Evolutionary conservation across 2,113 vertebrate genomes (phyloP), one percentile per base, ranked within the genome.

Genomic region (Abramis brama): DNA sequence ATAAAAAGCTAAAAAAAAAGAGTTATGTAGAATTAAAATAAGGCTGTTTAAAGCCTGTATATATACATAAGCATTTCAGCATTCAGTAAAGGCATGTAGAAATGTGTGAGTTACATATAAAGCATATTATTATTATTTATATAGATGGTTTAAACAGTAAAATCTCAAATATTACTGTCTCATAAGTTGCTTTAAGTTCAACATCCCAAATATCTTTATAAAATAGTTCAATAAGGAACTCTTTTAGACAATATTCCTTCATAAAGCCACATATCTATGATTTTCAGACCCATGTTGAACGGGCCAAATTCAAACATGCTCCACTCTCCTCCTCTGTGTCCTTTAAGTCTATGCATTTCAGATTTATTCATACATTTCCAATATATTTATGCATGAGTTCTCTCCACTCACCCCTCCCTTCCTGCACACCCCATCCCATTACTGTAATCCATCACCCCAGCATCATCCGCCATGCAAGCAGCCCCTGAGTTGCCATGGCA

Each of bases 381-480:
- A 89, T 90, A 89, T 90, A 91, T 91, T 91, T 91, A 91, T 90
- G 89, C 89, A 91, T 91, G 89, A 88, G 88, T 83, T 74, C 86
- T n/a, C 79, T 76, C 47, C 85, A 86, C 43, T 75, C 85, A 76
- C 47, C 60, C 75, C 86, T 52, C 87, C 59, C 23, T 57, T 25
- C 80, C 83, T 82, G 78, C 30, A 90, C 89, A 90, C 89, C 91
- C 89, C 92, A 94, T 91, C 93, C 94, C 94, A 95, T 95, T 94
- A 94, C 93, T 91, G 92, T 95, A 94, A 94, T 94, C 95, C 94
- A 95, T 95, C 95, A 94, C 91, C 89, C 93, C 93, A 90, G 94
- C 94, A 95, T 94, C 95, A 94, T 91, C 92, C 93, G 93, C 94
- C 91, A 94, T 95, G 94, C 91, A 92, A 95, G 96, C 95, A 95